phyloP scores from a whole-genome alignment of 1,140 invertebrate genomes.

The Monomorium pharaonis region DNA sequence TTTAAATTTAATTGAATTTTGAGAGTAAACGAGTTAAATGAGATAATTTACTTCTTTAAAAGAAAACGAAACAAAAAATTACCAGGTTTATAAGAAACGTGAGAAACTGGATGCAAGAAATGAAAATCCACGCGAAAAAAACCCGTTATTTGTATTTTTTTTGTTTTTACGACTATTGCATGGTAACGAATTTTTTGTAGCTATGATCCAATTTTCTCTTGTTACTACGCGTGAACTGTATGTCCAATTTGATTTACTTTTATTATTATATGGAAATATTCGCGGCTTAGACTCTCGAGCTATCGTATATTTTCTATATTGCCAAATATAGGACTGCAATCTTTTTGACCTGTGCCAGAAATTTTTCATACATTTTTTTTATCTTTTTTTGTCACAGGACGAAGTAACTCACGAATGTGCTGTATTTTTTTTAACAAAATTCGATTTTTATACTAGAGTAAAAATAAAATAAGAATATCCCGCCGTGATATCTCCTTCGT shows the following conservation, averaged over 20 bases:
- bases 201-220: not conserved
- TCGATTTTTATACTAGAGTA: not conserved
- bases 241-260: slow-evolving; percentile 12
- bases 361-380: not conserved
- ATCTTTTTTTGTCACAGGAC: not conserved
- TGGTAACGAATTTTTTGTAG: slow-evolving; percentile 21
- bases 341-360: not conserved
- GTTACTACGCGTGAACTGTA: not conserved
- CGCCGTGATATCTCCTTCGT: not conserved
- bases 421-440: not conserved
- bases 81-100: not conserved
- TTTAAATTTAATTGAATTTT: not conserved
- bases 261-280: slow-evolving; percentile 16
- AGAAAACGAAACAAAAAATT: not conserved
- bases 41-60: not conserved
- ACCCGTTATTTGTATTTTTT: not conserved
- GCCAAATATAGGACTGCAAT: not conserved
- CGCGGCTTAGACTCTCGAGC: not conserved
- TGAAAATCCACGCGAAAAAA: not conserved
- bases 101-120: not conserved
- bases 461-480: not conserved
- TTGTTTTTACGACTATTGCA: not conserved
- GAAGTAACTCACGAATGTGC: not conserved
- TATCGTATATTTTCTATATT: not conserved
- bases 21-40: not conserved